These are phyloP conservation scores for Leptodirus hochenwartii DNA, from an alignment of 2,888 invertebrate species.

Conservation along the genomic window DNA sequence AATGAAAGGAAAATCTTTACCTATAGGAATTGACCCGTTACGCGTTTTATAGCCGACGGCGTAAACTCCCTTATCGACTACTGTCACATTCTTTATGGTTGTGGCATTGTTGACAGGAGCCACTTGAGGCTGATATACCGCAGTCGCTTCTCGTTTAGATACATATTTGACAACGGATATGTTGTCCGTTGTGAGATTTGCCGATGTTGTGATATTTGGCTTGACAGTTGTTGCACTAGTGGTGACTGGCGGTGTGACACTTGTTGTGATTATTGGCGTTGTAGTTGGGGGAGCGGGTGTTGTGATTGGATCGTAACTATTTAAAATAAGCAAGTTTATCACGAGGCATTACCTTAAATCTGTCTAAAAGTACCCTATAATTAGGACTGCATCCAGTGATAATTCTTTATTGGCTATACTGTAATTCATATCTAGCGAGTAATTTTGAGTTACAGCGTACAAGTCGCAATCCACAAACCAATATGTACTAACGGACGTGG, in stretches of 20 bases:
- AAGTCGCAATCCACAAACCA: slow-evolving; percentile 69
- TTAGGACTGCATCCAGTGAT: slow-evolving; percentile 48
- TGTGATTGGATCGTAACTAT: slow-evolving; percentile 36
- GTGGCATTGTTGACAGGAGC: slow-evolving; percentile 13
- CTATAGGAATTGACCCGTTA: too few relatives aligned
- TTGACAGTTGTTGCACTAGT: slow-evolving; percentile 12
- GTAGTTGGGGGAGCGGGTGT: slow-evolving; percentile 24
- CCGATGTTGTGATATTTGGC: slow-evolving; percentile 11
- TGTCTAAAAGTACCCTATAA: slow-evolving; percentile 39
- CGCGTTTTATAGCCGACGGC: too few relatives aligned
- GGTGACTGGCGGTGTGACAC: slow-evolving; percentile 13
- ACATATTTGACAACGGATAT: slow-evolving; percentile 9
- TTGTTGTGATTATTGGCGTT: slow-evolving; percentile 19
- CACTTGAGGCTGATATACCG: background rate
- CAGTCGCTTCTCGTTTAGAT: slow-evolving; percentile 7
- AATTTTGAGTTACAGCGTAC: slow-evolving; percentile 42
- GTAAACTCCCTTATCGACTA: too few relatives aligned
- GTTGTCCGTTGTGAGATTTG: slow-evolving; percentile 10
- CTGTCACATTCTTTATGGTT: too few relatives aligned
- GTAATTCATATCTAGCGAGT: slow-evolving; percentile 44
- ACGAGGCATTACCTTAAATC: too few relatives aligned
- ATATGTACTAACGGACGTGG: slow-evolving; percentile 40
- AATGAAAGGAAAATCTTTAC: slow-evolving; percentile 26
- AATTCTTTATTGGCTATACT: slow-evolving; percentile 38
- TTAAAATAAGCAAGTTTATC: slow-evolving; percentile 13